Evolutionary conservation across 2,797 vertebrate genomes (phyloP).

Genomic region (Poecilia gillii): DNA sequence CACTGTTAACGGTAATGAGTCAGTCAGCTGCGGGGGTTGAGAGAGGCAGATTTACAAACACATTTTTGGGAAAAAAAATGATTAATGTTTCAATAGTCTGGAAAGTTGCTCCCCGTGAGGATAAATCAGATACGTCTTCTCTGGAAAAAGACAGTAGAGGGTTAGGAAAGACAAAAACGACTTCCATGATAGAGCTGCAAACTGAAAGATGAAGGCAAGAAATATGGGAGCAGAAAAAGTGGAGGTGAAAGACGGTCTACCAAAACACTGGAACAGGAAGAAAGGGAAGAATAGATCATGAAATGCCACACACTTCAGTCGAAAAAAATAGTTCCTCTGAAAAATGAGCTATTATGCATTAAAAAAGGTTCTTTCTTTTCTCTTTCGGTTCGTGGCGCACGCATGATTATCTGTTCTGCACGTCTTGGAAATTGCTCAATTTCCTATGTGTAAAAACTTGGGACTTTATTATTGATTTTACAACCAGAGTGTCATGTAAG

Average conservation of each 20-base stretch:
- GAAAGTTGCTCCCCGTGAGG: conserved; percentile 10
- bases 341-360: conserved; percentile 39
- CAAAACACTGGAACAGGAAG: conserved; percentile 15
- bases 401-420: conserved; percentile 12
- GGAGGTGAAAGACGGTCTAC: conserved; percentile 12
- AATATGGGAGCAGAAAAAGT: conserved; percentile 4
- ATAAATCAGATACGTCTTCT: conserved; percentile 12
- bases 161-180: not conserved
- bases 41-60: conserved; percentile 28
- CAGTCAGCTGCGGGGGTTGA: conserved; percentile 22
- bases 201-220: conserved; percentile 18
- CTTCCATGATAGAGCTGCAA: conserved; percentile 8
- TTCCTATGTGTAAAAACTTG: not conserved
- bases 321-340: conserved; percentile 20
- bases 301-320: conserved; percentile 19
- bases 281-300: conserved; percentile 4
- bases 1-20: conserved; percentile 39
- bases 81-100: conserved; percentile 33
- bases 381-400: conserved; percentile 15
- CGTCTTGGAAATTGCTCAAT: not conserved
- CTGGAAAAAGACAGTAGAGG: conserved; percentile 25
- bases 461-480: not conserved
- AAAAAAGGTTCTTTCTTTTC: conserved; percentile 15
- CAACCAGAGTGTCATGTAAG: not conserved
- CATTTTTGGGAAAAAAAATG: conserved; percentile 32